Conservation (phyloP, 2,113 vertebrate genomes). For the Prunella himalayana region DNA sequence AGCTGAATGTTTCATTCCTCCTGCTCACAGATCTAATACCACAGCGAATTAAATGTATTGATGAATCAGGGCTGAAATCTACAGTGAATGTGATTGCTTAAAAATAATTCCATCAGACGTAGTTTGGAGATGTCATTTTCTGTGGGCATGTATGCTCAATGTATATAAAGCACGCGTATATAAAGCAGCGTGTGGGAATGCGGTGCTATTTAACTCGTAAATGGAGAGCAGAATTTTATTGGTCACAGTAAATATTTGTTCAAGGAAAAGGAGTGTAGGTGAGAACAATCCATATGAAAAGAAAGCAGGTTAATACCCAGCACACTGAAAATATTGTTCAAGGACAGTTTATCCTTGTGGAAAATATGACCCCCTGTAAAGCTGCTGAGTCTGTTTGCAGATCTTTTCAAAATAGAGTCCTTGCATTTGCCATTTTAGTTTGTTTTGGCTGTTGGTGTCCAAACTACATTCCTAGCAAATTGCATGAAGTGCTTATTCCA, state of each 20-base stretch:
- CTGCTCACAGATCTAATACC: conserved; percentile 23
- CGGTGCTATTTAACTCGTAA: conserved; percentile 38
- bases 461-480: conserved; percentile 67
- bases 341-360: conserved; percentile 66
- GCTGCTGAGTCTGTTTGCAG: conserved; percentile 58
- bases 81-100: conserved; percentile 36
- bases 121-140: conserved; percentile 40
- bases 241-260: conserved; percentile 57
- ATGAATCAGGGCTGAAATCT: conserved; percentile 36
- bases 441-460: conserved; percentile 69
- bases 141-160: neutral
- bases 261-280: conserved; percentile 18
- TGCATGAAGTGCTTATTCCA: conserved; percentile 64
- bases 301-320: conserved; percentile 18
- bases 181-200: conserved; percentile 30
- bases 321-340: conserved; percentile 52
- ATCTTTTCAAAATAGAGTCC: conserved; percentile 65
- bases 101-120: conserved; percentile 37
- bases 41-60: conserved; percentile 24
- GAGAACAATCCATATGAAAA: conserved; percentile 50
- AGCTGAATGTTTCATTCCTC: neutral
- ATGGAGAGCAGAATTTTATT: conserved; percentile 52
- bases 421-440: conserved; percentile 66
- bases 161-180: neutral
- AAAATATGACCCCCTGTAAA: conserved; percentile 59